Conservation (phyloP, 2,888 invertebrate genomes). For the Pseudanteris insignis region DNA sequence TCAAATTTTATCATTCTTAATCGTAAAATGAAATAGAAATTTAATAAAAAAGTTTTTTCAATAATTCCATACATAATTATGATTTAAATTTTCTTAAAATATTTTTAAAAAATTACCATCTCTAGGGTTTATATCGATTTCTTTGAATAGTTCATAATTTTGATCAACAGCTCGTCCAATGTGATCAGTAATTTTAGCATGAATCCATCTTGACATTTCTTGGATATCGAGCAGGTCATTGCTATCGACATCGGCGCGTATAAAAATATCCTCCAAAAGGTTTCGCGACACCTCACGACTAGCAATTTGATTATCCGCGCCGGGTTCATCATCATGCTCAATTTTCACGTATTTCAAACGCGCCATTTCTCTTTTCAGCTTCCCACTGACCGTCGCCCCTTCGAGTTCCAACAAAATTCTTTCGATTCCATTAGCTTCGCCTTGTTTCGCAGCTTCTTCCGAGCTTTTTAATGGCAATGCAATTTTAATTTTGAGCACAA, state of each 20-base stretch:
- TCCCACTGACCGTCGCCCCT: constrained; percentile 42
- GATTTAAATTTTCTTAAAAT: too few relatives aligned
- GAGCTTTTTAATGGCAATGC: constrained; percentile 54
- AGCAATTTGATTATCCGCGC: constrained; percentile 38
- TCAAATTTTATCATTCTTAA: too few relatives aligned
- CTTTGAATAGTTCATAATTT: constrained; percentile 74
- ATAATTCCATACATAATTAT: too few relatives aligned
- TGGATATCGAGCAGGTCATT: constrained; percentile 71
- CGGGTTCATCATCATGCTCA: constrained; percentile 40
- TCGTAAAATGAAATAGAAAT: too few relatives aligned
- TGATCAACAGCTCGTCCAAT: constrained; percentile 74
- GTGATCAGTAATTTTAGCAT: constrained; percentile 75
- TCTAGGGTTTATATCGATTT: constrained; percentile 74
- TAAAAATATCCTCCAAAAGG: constrained; percentile 58
- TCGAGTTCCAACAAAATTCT: constrained; percentile 55
- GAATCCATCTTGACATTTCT: constrained; percentile 75
- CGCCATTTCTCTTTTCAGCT: constrained; percentile 30
- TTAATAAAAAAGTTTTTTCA: too few relatives aligned
- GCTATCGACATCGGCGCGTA: constrained; percentile 72
- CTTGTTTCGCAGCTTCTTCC: constrained; percentile 15
- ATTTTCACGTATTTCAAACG: constrained; percentile 31
- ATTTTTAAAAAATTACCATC: constrained; percentile 70
- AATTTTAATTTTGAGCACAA: constrained; percentile 56
- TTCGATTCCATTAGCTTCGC: constrained; percentile 2
- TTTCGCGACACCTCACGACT: constrained; percentile 50